These are phyloP conservation scores for Manis crassicaudata DNA, from an alignment of 2,797 vertebrate species.

Conservation along the genomic window DNA sequence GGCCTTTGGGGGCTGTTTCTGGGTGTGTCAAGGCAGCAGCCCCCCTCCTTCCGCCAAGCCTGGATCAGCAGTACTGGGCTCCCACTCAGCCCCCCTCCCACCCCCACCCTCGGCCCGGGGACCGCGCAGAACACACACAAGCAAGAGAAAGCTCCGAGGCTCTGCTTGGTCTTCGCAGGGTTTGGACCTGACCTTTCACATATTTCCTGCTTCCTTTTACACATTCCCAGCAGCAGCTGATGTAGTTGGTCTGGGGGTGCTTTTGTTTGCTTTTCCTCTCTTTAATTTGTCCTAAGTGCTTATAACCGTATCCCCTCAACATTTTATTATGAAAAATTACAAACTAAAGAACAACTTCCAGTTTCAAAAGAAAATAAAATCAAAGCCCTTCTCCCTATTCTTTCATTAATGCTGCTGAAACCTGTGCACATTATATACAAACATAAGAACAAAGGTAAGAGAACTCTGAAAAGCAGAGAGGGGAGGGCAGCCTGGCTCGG, in stretches of 20 bases:
- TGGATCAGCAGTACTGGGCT: background rate
- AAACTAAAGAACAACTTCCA: background rate
- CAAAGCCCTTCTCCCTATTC: background rate
- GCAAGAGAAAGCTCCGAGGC: background rate
- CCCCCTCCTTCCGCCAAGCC: background rate
- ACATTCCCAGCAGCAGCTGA: background rate
- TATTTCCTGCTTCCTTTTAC: background rate
- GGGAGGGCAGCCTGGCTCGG: no score
- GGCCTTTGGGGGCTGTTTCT: background rate
- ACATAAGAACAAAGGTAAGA: background rate
- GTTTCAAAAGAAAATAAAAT: background rate
- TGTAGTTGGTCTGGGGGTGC: background rate
- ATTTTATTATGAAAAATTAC: background rate
- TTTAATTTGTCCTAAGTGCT: background rate
- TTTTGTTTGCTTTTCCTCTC: background rate
- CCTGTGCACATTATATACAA: background rate
- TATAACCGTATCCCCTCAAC: no score
- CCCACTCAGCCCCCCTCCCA: no score
- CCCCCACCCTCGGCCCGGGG: background rate
- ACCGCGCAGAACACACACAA: background rate
- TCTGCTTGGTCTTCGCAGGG: background rate
- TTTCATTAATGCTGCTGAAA: no score
- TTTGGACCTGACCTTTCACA: background rate
- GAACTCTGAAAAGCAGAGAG: background rate
- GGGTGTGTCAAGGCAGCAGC: background rate